phyloP scores from a whole-genome alignment of 2,113 vertebrate species.

The Ammodytes marinus region DNA sequence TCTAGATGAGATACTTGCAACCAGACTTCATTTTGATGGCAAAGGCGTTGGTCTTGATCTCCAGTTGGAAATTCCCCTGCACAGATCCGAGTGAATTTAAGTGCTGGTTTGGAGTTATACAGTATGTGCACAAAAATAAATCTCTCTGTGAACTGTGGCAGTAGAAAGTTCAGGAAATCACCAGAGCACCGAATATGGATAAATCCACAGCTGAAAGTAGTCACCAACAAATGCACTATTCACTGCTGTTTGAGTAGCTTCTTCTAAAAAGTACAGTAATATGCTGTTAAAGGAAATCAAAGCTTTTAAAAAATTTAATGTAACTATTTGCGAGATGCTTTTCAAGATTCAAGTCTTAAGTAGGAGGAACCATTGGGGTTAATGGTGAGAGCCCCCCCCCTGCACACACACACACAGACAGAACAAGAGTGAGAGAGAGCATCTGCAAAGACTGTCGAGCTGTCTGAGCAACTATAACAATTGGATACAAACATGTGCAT shows the following conservation, averaged over 20 bases:
- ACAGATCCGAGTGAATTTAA: slow-evolving; percentile 1
- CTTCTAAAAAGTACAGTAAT: neutral
- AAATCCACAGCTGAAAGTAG: neutral
- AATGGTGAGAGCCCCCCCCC: too few relatives aligned
- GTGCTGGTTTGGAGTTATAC: slow-evolving; percentile 5
- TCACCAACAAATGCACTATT: neutral
- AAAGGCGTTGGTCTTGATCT: neutral
- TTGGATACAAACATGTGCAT: neutral
- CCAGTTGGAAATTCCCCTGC: slow-evolving; percentile 22
- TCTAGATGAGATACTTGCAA: neutral
- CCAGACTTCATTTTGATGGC: neutral
- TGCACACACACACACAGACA: too few relatives aligned
- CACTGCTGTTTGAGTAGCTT: too few relatives aligned
- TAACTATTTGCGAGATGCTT: too few relatives aligned
- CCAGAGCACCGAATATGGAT: neutral
- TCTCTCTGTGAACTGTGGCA: neutral
- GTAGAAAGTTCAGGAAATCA: neutral
- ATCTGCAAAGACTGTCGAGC: too few relatives aligned
- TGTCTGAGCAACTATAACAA: neutral
- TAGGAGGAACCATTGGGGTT: too few relatives aligned
- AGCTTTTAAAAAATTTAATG: neutral
- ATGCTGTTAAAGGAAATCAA: neutral
- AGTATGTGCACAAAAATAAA: slow-evolving; percentile 6
- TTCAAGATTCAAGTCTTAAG: too few relatives aligned
- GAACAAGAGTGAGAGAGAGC: too few relatives aligned